Base-by-base conservation (phyloP, 2,888 invertebrate genomes). In the Alitta virens region DNA sequence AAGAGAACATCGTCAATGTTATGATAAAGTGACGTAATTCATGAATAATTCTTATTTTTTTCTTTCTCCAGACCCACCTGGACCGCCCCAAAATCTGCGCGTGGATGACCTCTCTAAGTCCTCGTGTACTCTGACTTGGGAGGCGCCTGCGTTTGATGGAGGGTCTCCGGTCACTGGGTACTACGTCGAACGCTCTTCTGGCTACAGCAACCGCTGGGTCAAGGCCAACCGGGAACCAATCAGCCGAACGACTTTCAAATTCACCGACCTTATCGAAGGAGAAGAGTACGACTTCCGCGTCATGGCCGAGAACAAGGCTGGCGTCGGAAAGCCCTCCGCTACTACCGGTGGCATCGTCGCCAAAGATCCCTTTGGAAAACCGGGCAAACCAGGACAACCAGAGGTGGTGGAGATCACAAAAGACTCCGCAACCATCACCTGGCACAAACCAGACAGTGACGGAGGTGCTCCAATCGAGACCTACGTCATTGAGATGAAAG, bases 201-300 rank as follows among this genome's bases (percentile, higher is more conserved):
- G 49, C 38, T 61, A 61, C 55, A 56, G 56, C 49, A 94, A 94
- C 57, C 88, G 97, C 77, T 98, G 98, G 97, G 88, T 94, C 66
- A 94, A 94, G 83, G 79, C 94, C 58, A 95, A 91, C 83, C 92
- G 90, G 74, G 91, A 92, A 66, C 92, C 93, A 0, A 86, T 89
- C 23, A 65, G 72, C 2, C 74, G 75, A 58, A 74, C 74, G 12
- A 72, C 71, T 42, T 76, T 68, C 65, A 76, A 74, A 7, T 75
- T 78, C 25, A 65, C 68, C 25, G 80, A 80, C 62, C 71, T 82
- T 18, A 64, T 77, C 0, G 81, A 82, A 57, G 76, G 75, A 46
- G 72, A 69, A 24, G 75, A 79, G 40, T 82, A 82, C 64, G 75
- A 79, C 63, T 81, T 79, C 73, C 66, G 81, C 27, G 79, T 82